These are phyloP conservation scores for Archips xylosteana DNA, from an alignment of 2,888 invertebrate genomes.

Conservation along the genomic window DNA sequence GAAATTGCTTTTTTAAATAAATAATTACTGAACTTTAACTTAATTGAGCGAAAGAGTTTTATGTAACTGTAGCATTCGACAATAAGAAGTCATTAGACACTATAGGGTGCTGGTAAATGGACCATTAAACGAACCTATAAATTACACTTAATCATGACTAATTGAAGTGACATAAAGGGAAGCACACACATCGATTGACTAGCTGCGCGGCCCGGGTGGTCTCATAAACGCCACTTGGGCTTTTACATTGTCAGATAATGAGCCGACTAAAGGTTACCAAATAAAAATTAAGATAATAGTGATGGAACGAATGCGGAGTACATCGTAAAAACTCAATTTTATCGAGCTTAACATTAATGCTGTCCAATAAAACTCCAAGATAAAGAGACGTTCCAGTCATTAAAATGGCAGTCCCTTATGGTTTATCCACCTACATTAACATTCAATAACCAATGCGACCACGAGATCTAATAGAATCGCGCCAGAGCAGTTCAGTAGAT, in stretches of 20 bases:
- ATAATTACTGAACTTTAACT: conserved; percentile 67
- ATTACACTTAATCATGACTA: conserved; percentile 83
- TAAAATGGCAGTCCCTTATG: conserved; percentile 38
- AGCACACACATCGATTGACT: conserved; percentile 52
- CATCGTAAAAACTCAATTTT: conserved; percentile 61
- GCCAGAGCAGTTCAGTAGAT: conserved; percentile 61
- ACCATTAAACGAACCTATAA: conserved; percentile 80
- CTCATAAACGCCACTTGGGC: conserved; percentile 59
- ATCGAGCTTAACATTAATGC: conserved; percentile 57
- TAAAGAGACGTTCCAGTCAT: conserved; percentile 32
- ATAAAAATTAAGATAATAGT: conserved; percentile 76
- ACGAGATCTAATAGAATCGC: conserved; percentile 59
- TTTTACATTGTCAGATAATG: conserved; percentile 70
- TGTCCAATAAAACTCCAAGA: conserved; percentile 53
- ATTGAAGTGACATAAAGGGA: conserved; percentile 73
- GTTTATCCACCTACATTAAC: conserved; percentile 33
- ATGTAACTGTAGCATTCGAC: conserved; percentile 68
- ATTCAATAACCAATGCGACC: conserved; percentile 30
- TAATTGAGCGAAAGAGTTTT: conserved; percentile 78
- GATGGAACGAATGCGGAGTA: conserved; percentile 62
- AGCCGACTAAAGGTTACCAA: conserved; percentile 68
- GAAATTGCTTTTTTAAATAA: conserved; percentile 44
- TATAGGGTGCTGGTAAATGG: conserved; percentile 73
- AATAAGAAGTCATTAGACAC: conserved; percentile 75
- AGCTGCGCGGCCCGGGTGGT: conserved; percentile 69